Evolutionary conservation across 2,888 invertebrate genomes (phyloP).

Genomic region (Myopa testacea): DNA sequence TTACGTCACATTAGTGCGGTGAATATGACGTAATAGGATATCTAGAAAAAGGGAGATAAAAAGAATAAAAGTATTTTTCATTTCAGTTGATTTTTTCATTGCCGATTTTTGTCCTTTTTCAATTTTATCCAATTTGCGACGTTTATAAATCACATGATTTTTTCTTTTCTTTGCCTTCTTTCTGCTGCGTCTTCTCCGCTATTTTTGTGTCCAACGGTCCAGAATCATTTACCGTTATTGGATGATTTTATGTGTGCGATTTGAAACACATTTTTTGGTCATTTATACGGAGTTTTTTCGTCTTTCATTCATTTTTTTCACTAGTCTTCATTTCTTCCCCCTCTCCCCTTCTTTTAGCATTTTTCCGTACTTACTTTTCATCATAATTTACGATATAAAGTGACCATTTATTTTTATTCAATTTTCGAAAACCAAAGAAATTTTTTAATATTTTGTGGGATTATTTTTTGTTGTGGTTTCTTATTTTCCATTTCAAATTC

Average conservation of each 20-base stretch:
- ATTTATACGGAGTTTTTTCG: slow-evolving; percentile 16
- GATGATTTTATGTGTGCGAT: slow-evolving; percentile 27
- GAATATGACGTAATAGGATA: too few species aligned
- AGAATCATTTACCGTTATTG: slow-evolving; percentile 24
- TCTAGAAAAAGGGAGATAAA: not conserved
- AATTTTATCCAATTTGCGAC: not conserved
- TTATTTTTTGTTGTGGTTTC: not conserved
- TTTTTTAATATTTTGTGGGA: not conserved
- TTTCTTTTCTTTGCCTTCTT: not conserved
- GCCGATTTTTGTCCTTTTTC: not conserved
- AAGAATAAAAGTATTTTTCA: slow-evolving; percentile 28
- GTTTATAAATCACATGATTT: slow-evolving; percentile 27
- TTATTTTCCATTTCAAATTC: not conserved
- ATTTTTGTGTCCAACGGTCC: not conserved
- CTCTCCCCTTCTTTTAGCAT: too few species aligned
- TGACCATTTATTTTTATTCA: not conserved
- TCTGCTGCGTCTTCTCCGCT: not conserved
- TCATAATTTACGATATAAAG: slow-evolving; percentile 18
- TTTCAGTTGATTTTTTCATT: slow-evolving; percentile 10
- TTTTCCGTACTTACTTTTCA: not conserved
- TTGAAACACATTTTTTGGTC: slow-evolving; percentile 30
- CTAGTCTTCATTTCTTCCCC: too few species aligned
- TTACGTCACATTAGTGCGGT: slow-evolving; percentile 4
- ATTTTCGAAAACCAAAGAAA: not conserved
- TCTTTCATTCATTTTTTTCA: not conserved